These are phyloP conservation scores for Sarcophaga bullata DNA, from an alignment of 1,140 invertebrate genomes.

Conservation along the genomic window DNA sequence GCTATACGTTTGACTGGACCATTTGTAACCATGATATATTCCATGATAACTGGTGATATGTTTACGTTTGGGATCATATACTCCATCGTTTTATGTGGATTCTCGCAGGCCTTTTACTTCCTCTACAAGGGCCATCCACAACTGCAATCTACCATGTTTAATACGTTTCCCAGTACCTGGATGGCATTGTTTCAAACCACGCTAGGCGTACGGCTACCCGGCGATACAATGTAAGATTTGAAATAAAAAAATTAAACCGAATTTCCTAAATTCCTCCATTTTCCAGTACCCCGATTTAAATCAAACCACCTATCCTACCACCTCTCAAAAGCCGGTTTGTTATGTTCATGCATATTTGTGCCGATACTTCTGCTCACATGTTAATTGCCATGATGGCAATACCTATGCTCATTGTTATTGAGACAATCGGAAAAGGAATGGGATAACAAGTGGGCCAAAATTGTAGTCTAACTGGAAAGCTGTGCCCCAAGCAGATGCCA, in stretches of 20 bases:
- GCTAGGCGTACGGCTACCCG: too few species aligned
- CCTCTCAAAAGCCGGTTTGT: conserved; percentile 92
- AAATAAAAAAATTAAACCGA: not conserved
- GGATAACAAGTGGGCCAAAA: conserved; percentile 99
- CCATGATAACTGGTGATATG: conserved; percentile 98
- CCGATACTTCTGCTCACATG: conserved; percentile 96
- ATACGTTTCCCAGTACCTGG: conserved; percentile 91
- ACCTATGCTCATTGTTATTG: conserved; percentile 97
- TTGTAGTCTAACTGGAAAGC: conserved; percentile 96
- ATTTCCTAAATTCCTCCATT: not conserved
- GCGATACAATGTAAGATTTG: conserved; percentile 86
- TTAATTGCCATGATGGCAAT: conserved; percentile 99
- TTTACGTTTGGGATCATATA: conserved; percentile 97
- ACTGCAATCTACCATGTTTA: conserved; percentile 80
- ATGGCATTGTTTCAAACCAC: conserved; percentile 99
- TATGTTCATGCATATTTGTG: conserved; percentile 96
- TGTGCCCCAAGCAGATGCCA: conserved; percentile 87
- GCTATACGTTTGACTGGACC: conserved; percentile 93
- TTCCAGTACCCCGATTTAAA: conserved; percentile 91
- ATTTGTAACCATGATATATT: conserved; percentile 98
- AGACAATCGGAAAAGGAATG: conserved; percentile 98
- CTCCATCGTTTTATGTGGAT: conserved; percentile 90
- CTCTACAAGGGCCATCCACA: conserved; percentile 92
- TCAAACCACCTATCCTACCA: conserved; percentile 89
- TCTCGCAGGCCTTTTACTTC: conserved; percentile 97